These are phyloP conservation scores for Pandion haliaetus DNA, from an alignment of 2,113 vertebrate species.

Conservation along the genomic window DNA sequence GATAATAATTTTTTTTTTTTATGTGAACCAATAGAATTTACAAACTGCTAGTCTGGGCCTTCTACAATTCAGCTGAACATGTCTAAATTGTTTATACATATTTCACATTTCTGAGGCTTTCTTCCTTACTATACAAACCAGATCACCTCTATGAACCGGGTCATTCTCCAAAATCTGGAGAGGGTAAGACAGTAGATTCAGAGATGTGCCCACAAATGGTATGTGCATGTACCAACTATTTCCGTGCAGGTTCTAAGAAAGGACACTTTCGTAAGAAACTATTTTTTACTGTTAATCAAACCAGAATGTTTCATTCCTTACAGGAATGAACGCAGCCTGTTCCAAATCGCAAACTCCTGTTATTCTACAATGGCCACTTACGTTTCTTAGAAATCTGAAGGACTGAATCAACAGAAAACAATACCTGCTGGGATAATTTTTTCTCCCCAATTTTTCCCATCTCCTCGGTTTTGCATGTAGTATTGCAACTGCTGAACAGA, in stretches of 20 bases:
- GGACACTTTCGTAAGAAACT: background rate
- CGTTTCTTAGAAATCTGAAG: background rate
- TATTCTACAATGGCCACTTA: background rate
- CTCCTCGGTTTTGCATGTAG: background rate
- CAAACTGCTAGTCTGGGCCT: background rate
- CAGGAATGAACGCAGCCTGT: fast-evolving
- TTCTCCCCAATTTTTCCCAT: background rate
- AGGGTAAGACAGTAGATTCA: background rate
- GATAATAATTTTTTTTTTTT: background rate
- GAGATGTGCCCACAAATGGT: background rate
- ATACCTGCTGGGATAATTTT: background rate
- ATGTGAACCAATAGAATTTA: background rate
- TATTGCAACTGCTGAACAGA: background rate
- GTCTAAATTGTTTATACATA: slow-evolving; percentile 5
- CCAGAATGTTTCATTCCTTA: slow-evolving; percentile 15
- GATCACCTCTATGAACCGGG: background rate
- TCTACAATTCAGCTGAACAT: background rate
- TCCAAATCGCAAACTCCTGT: background rate
- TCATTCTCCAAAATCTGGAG: background rate
- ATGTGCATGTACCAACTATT: background rate
- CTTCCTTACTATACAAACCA: background rate
- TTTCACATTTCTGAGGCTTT: slow-evolving; percentile 55
- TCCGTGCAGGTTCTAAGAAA: background rate
- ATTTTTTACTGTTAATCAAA: slow-evolving; percentile 21
- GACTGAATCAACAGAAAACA: background rate